Evolutionary conservation across 2,113 vertebrate genomes (phyloP).

Genomic region (Struthio camelus): DNA sequence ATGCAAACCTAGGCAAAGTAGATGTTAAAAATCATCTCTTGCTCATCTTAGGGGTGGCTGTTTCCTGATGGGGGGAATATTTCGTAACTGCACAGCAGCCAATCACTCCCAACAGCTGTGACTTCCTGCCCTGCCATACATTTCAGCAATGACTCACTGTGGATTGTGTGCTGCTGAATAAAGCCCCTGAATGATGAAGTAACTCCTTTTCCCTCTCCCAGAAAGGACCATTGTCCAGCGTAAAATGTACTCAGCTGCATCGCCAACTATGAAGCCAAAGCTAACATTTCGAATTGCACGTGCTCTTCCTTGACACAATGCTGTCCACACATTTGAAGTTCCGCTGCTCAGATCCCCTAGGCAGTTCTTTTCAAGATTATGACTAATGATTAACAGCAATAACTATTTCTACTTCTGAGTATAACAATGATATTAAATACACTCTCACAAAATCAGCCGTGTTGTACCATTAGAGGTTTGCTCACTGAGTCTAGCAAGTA

Average conservation of each 20-base stretch:
- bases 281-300: not conserved
- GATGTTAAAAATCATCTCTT: not conserved
- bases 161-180: slow-evolving; percentile 47
- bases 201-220: not conserved
- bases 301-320: not conserved
- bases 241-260: slow-evolving; percentile 41
- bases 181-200: not conserved
- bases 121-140: slow-evolving; percentile 30
- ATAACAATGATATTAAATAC: not conserved
- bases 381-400: not conserved
- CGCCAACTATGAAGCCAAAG: not conserved
- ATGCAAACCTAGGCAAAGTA: not conserved
- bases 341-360: not conserved
- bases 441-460: not conserved
- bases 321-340: not conserved
- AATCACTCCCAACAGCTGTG: not conserved
- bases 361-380: not conserved
- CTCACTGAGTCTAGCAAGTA: not conserved
- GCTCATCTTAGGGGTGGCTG: not conserved
- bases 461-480: not conserved
- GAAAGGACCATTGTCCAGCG: slow-evolving; percentile 48
- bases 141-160: slow-evolving; percentile 16
- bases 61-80: not conserved
- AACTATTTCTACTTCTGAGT: not conserved
- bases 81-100: not conserved